Percentiles rank a stretch among this genome's conserved stretches.
Conservation (phyloP, 2,888 invertebrate genomes). For the Aspidiotus rigidus region DNA sequence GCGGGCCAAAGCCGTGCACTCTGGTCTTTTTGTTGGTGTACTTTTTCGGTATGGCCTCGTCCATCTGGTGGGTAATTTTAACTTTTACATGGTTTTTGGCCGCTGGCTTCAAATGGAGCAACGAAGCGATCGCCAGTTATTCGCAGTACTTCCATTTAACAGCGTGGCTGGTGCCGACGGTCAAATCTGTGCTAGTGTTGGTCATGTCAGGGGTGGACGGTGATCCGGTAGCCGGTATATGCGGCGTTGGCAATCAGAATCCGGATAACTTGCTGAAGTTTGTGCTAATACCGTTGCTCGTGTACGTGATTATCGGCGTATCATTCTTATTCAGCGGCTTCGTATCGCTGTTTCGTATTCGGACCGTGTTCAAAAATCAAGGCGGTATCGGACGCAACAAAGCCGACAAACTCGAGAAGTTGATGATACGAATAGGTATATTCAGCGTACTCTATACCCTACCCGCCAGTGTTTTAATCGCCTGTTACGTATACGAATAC, state of each 20-base stretch:
- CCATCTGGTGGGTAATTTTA: constrained; percentile 94
- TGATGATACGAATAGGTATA: constrained; percentile 92
- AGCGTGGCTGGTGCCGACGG: constrained; percentile 90
- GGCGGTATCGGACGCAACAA: constrained; percentile 72
- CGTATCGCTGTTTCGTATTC: constrained; percentile 82
- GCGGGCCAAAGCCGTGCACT: constrained; percentile 79
- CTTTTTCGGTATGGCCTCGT: constrained; percentile 98
- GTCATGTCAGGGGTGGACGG: constrained; percentile 88
- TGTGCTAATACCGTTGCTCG: constrained; percentile 75
- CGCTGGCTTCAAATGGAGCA: constrained; percentile 97
- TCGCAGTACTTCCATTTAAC: constrained; percentile 93
- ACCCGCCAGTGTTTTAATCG: constrained; percentile 79
- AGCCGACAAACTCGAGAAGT: constrained; percentile 83
- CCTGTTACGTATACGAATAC: constrained; percentile 82
- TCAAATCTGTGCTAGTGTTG: constrained; percentile 83
- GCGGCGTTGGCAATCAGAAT: constrained; percentile 89
- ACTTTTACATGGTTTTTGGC: constrained; percentile 98
- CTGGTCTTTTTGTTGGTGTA: constrained; percentile 91
- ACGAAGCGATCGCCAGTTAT: constrained; percentile 91
- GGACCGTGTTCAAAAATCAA: constrained; percentile 83
- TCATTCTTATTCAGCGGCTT: constrained; percentile 86
- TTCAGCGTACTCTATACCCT: constrained; percentile 90
- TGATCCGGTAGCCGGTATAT: constrained; percentile 90
- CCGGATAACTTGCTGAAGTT: constrained; percentile 74
- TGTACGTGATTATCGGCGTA: constrained; percentile 82